Evolutionary conservation across 2,888 invertebrate genomes (phyloP).

Genomic region (Cheilosia impressa): DNA sequence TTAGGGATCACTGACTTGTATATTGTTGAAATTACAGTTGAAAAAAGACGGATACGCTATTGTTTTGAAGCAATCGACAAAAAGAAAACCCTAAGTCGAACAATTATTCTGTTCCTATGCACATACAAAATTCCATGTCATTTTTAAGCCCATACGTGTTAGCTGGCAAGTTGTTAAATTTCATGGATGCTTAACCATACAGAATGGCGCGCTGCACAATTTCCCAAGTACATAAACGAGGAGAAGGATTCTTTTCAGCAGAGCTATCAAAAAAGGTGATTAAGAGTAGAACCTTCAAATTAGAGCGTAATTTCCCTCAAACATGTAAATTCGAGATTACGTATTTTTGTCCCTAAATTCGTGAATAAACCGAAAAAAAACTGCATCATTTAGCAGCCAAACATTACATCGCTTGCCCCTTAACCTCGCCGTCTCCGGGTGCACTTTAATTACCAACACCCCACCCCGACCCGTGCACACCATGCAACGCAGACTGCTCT

Average conservation of each 20-base stretch:
- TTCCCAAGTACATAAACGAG: not conserved
- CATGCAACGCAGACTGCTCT: constrained; percentile 3
- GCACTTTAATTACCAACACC: constrained; percentile 33
- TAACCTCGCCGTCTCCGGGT: constrained; percentile 8
- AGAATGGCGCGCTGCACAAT: too few species aligned
- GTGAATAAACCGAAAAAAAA: not conserved
- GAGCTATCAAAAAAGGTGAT: not conserved
- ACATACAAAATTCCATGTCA: too few species aligned
- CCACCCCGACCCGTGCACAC: not conserved
- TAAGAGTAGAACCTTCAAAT: constrained; percentile 7
- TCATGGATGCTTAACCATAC: too few species aligned
- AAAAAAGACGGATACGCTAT: too few species aligned
- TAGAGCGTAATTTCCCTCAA: constrained; percentile 2
- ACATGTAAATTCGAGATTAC: constrained; percentile 16
- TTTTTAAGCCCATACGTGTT: too few species aligned
- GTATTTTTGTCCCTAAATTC: not conserved
- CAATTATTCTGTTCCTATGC: too few species aligned
- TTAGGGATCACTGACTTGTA: too few species aligned
- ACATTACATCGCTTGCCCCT: constrained; percentile 8
- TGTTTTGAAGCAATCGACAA: too few species aligned
- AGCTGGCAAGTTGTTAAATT: too few species aligned
- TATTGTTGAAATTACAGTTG: too few species aligned
- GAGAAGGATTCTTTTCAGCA: not conserved
- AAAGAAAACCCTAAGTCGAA: too few species aligned
- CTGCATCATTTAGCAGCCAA: constrained; percentile 1